Evolutionary conservation across 2,888 invertebrate genomes (phyloP).

Genomic region (Leptogaster cylindrica): DNA sequence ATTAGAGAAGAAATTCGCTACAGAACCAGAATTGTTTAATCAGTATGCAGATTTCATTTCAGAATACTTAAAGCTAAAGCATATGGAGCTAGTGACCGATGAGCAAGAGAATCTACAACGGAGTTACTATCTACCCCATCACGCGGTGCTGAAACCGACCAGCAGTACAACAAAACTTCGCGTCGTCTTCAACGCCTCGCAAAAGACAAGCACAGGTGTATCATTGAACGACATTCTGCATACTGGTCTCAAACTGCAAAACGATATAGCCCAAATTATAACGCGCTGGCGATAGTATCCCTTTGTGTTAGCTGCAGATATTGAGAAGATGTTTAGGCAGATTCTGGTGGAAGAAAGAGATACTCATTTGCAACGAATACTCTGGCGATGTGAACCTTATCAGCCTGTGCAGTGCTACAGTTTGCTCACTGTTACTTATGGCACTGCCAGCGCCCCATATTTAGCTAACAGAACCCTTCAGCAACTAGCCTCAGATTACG

Average conservation of each 20-base stretch:
- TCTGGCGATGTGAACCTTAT: background rate
- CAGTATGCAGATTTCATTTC: background rate
- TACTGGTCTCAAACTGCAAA: background rate
- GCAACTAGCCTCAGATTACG: conserved; percentile 42
- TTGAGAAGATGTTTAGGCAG: background rate
- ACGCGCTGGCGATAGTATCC: background rate
- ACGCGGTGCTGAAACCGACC: background rate
- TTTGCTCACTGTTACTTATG: conserved; percentile 48
- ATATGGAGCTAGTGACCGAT: background rate
- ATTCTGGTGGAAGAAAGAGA: background rate
- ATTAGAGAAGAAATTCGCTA: background rate
- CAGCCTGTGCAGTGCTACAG: conserved; percentile 42
- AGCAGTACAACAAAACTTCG: background rate
- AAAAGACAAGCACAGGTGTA: background rate
- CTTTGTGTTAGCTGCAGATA: background rate
- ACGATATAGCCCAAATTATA: background rate
- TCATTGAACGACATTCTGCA: background rate
- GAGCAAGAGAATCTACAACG: too few relatives aligned
- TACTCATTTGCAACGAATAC: background rate
- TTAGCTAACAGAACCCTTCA: conserved; percentile 46
- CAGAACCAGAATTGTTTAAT: background rate
- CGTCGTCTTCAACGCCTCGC: background rate
- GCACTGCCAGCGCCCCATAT: conserved; percentile 48
- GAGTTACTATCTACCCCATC: background rate
- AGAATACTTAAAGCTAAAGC: background rate